Evolutionary conservation across 2,888 invertebrate genomes (phyloP), one percentile per base, ranked within the genome.

Genomic region (Diaprepes abbreviatus): DNA sequence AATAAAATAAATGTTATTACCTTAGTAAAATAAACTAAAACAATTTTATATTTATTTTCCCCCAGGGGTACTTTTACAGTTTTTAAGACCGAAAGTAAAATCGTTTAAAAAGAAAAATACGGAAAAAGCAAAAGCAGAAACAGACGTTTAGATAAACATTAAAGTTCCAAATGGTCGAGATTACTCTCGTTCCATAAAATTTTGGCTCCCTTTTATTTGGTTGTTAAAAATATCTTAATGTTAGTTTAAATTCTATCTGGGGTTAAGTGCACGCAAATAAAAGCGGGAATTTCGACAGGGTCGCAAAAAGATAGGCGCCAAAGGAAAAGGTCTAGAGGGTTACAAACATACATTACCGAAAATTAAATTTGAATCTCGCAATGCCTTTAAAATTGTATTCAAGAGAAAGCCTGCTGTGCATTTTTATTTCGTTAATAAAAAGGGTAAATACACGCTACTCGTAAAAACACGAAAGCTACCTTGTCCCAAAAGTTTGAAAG

Each of bases 181-280:
- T 80, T 80, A 79, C 79, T 79, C 76, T 76, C 80, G 75, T 78
- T 79, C 78, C 80, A 80, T 79, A 79, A 79, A 76, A 78, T 78
- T 76, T 74, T 74, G 73, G 72, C 62, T 66, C 78, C 79, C 79
- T 77, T 80, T 81, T 81, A 81, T 79, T 80, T 79, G 78, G 78
- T 79, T 79, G 80, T 81, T 81, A 81, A 82, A 82, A 82, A 82
- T 81, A 82, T 82, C 81, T 82, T 82, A 82, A 82, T 82, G 82
- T 81, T 77, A 81, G 80, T 82, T 81, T 81, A 81, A 81, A 82
- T 81, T 82, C 80, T 80, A 81, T 82, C 81, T 81, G 77, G 64
- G 80, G 82, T 81, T 82, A 82, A 82, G 81, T 82, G 81, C 80
- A 79, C 77, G 80, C 80, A 80, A 81, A 82, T 80, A 80, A 82